phyloP scores from a whole-genome alignment of 2,888 invertebrate genomes.

The Dasysyrphus albostriatus region DNA sequence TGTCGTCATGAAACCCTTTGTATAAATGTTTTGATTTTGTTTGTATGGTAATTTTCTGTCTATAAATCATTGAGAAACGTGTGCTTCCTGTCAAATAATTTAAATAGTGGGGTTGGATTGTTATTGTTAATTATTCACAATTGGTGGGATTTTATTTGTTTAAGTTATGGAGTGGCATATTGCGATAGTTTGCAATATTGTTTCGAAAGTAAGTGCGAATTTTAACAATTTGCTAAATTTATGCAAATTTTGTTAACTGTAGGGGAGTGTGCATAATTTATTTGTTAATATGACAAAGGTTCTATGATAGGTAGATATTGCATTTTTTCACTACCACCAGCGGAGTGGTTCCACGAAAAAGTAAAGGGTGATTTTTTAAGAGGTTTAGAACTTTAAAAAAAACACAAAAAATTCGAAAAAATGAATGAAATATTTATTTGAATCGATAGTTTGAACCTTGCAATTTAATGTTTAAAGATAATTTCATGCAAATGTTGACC shows the following conservation, averaged over 20 bases:
- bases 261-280: not conserved
- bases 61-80: conserved; percentile 79
- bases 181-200: conserved; percentile 21
- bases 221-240: conserved; percentile 46
- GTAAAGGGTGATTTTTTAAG: too few species aligned
- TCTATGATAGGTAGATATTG: not conserved
- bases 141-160: conserved; percentile 5
- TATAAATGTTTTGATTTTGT: conserved; percentile 51
- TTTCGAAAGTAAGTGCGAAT: conserved; percentile 46
- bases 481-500: too few species aligned
- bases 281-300: not conserved
- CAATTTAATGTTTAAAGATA: too few species aligned
- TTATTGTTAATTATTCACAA: conserved; percentile 57
- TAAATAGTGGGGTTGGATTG: conserved; percentile 49
- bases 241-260: conserved; percentile 7
- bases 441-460: too few species aligned
- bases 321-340: not conserved
- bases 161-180: conserved; percentile 1
- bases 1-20: conserved; percentile 13
- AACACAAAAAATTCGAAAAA: too few species aligned
- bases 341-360: too few species aligned
- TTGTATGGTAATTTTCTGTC: conserved; percentile 71
- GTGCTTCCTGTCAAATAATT: conserved; percentile 81
- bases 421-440: too few species aligned
- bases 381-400: too few species aligned